A percentile compares a stretch with the other conserved stretches of the same genome.
Evolutionary conservation across 2,888 invertebrate species (phyloP).

Genomic region (Tetragnatha montana): DNA sequence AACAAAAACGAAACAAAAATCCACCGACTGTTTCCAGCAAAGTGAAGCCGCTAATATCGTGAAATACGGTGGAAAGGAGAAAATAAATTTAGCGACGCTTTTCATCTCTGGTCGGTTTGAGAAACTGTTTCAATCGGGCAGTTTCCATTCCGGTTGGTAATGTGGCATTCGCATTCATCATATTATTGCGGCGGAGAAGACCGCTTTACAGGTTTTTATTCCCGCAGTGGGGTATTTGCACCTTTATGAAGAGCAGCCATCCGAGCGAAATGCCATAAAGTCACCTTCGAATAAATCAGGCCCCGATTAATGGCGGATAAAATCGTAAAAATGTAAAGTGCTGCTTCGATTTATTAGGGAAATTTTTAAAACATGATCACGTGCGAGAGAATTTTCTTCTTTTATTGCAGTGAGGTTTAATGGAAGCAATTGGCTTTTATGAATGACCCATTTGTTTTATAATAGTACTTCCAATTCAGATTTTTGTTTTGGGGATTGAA

Average conservation of each 20-base stretch:
- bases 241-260: background rate
- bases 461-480: too few species aligned
- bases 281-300: conserved; percentile 27
- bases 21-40: background rate
- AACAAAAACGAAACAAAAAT: background rate
- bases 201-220: background rate
- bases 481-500: too few species aligned
- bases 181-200: conserved; percentile 1
- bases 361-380: background rate
- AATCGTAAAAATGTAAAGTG: conserved; percentile 36
- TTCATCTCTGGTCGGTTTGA: conserved; percentile 18
- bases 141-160: conserved; percentile 49
- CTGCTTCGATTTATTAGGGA: conserved; percentile 9
- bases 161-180: conserved; percentile 55
- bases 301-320: conserved; percentile 41
- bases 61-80: conserved; percentile 27
- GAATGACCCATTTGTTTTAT: background rate
- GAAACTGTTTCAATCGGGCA: conserved; percentile 48
- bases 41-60: conserved; percentile 40
- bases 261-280: background rate
- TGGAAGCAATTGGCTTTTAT: background rate
- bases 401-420: background rate
- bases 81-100: conserved; percentile 42
- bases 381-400: background rate
- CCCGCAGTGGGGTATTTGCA: background rate